Conservation (phyloP, 2,113 vertebrate genomes). For the Emydocephalus ijimae region DNA sequence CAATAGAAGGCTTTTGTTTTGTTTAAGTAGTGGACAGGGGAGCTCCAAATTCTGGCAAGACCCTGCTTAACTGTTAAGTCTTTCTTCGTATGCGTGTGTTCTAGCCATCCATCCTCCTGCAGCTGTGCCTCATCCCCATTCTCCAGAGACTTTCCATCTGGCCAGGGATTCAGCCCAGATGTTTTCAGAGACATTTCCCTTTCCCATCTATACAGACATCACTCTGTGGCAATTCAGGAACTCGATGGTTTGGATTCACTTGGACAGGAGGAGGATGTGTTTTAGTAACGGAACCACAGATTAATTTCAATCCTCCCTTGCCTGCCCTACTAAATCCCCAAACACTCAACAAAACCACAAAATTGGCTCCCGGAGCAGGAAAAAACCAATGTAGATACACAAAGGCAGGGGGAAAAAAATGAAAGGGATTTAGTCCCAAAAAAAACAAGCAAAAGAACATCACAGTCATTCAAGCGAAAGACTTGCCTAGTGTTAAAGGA, state of each 20-base stretch:
- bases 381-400: conserved; percentile 9
- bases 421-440: too few relatives aligned
- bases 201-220: neutral
- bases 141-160: neutral
- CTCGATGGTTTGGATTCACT: neutral
- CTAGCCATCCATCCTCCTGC: neutral
- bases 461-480: neutral
- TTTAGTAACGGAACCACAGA: neutral
- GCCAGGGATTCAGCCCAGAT: neutral
- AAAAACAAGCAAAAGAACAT: neutral
- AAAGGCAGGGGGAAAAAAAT: neutral
- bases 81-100: neutral
- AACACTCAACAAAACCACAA: neutral
- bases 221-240: neutral
- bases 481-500: neutral
- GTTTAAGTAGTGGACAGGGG: neutral
- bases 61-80: neutral
- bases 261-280: neutral
- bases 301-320: neutral
- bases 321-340: neutral
- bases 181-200: neutral
- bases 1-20: neutral
- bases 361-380: neutral
- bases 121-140: neutral
- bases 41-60: neutral